These are phyloP conservation scores for Python bivittatus DNA, from an alignment of 2,113 vertebrate genomes.

Conservation along the genomic window DNA sequence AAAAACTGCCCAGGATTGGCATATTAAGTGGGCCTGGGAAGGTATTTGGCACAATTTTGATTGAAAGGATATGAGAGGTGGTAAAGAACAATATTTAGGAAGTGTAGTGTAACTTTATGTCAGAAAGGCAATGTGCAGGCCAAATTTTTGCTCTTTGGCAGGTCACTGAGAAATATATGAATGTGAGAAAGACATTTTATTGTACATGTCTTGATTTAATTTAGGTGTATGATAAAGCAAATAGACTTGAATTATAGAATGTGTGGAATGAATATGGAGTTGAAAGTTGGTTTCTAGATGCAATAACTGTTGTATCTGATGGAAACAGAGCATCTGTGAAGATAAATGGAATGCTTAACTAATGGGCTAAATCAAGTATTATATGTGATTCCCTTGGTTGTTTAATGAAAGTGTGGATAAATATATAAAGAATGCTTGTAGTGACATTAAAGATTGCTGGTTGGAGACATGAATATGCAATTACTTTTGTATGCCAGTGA, in stretches of 20 bases:
- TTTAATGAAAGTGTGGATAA: background rate
- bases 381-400: too few species aligned
- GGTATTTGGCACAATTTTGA: background rate
- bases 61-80: background rate
- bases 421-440: background rate
- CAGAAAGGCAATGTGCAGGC: background rate
- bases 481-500: background rate
- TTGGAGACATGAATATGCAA: background rate
- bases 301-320: background rate
- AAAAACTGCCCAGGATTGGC: background rate
- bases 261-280: background rate
- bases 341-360: background rate
- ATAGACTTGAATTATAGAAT: background rate
- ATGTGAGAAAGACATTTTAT: background rate
- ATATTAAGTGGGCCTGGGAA: background rate
- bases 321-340: background rate
- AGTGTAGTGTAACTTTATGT: background rate
- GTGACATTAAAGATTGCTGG: background rate
- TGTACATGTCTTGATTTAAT: background rate
- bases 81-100: background rate
- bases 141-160: background rate
- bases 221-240: background rate
- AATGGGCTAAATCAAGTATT: background rate
- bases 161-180: background rate
- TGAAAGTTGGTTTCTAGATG: background rate